Percentiles rank a stretch among this genome's conserved stretches.
phyloP scores from a whole-genome alignment of 2,888 invertebrate species.

The Pycnomerus fuliginosus region DNA sequence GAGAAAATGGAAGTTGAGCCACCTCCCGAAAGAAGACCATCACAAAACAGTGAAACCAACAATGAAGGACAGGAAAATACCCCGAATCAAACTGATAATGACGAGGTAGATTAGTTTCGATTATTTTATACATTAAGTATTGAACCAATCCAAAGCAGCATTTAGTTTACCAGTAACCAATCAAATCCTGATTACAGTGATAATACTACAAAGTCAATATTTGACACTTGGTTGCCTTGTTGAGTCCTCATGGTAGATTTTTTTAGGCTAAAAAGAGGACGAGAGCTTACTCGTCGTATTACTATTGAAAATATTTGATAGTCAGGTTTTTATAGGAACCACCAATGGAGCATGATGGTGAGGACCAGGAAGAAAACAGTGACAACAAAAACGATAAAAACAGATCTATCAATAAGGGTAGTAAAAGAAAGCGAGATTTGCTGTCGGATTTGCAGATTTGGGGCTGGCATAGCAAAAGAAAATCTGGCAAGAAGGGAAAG shows the following conservation, averaged over 20 bases:
- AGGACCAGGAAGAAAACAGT: constrained; percentile 47
- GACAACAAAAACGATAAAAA: constrained; percentile 41
- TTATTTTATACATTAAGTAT: too few relatives aligned
- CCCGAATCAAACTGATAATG: constrained; percentile 48
- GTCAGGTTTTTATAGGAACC: constrained; percentile 36
- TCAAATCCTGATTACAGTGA: too few relatives aligned
- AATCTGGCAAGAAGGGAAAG: constrained; percentile 58
- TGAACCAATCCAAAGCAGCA: too few relatives aligned
- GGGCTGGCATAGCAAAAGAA: constrained; percentile 72
- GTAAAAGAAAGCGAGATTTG: constrained; percentile 70
- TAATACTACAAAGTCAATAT: too few relatives aligned
- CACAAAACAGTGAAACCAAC: constrained; percentile 47
- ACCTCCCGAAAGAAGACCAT: constrained; percentile 42
- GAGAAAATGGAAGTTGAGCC: constrained; percentile 47
- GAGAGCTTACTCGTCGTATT: too few relatives aligned
- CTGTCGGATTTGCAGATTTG: constrained; percentile 72
- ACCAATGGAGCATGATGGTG: constrained; percentile 46
- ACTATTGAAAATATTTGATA: too few relatives aligned
- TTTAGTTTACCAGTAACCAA: too few relatives aligned
- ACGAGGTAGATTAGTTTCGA: constrained; percentile 48
- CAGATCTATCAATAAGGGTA: constrained; percentile 31
- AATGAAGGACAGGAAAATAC: constrained; percentile 44
- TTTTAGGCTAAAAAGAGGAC: too few relatives aligned
- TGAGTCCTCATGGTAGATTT: too few relatives aligned
- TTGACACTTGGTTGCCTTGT: too few relatives aligned